phyloP scores from a whole-genome alignment of 2,113 vertebrate genomes.

The Halichoeres trimaculatus region DNA sequence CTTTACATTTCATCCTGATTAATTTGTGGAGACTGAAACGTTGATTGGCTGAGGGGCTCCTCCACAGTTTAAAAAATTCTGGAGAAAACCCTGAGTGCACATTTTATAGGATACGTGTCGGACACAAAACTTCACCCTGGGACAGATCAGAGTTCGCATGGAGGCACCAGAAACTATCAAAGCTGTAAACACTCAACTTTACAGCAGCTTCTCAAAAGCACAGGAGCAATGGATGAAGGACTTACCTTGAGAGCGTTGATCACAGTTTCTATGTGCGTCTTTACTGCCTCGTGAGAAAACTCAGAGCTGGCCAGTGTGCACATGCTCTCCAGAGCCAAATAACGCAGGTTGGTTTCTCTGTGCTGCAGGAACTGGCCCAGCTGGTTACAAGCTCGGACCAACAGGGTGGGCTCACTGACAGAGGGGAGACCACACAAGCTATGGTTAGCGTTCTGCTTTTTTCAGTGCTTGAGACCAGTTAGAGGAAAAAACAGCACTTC shows the following conservation, averaged over 20 bases:
- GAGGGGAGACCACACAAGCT: not conserved
- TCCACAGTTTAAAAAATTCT: too few relatives aligned
- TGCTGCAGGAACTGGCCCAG: slow-evolving; percentile 86
- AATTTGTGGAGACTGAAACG: too few relatives aligned
- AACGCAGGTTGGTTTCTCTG: slow-evolving; percentile 86
- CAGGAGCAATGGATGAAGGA: not conserved
- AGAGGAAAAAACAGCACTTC: too few relatives aligned
- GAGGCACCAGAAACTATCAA: not conserved
- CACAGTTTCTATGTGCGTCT: slow-evolving; percentile 86
- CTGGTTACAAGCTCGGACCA: slow-evolving; percentile 86
- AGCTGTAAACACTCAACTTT: not conserved
- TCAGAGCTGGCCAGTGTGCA: slow-evolving; percentile 83
- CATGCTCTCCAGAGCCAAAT: slow-evolving; percentile 87
- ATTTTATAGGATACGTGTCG: too few relatives aligned
- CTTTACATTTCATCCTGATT: too few relatives aligned
- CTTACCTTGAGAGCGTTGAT: slow-evolving; percentile 85
- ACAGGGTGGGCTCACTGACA: slow-evolving; percentile 81
- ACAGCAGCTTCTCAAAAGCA: not conserved
- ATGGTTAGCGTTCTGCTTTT: not conserved
- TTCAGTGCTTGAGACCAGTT: too few relatives aligned
- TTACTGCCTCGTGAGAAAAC: slow-evolving; percentile 84
- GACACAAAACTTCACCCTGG: too few relatives aligned
- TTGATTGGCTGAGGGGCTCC: too few relatives aligned
- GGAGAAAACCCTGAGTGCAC: too few relatives aligned
- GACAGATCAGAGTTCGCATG: too few relatives aligned